Evolutionary conservation across 2,888 invertebrate genomes (phyloP).

Genomic region (Helicoverpa assulta): DNA sequence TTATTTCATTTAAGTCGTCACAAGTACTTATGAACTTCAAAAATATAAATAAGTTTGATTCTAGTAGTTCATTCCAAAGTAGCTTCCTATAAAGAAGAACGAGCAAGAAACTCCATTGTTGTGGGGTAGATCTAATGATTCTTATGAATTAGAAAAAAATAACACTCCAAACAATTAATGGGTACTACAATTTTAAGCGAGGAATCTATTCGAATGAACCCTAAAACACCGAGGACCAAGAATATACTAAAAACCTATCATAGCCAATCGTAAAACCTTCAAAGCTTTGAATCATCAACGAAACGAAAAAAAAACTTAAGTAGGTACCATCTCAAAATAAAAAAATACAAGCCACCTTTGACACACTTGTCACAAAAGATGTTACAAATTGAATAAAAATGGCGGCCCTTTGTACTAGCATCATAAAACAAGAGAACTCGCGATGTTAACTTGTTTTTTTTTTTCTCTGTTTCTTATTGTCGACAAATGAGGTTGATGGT

Average conservation of each 20-base stretch:
- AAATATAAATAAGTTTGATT: too few species aligned
- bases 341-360: conserved; percentile 38
- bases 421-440: conserved; percentile 49
- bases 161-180: too few species aligned
- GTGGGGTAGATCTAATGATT: too few species aligned
- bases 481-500: conserved; percentile 38
- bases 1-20: too few species aligned
- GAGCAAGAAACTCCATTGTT: too few species aligned
- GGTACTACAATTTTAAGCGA: too few species aligned
- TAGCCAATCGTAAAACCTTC: conserved; percentile 37
- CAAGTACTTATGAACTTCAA: too few species aligned
- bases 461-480: conserved; percentile 11
- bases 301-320: conserved; percentile 9
- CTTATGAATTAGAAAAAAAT: too few species aligned
- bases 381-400: conserved; percentile 62
- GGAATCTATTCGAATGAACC: too few species aligned
- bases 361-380: conserved; percentile 57
- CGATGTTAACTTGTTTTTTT: conserved; percentile 43
- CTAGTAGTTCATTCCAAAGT: too few species aligned
- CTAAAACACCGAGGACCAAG: not conserved
- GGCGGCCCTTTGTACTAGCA: conserved; percentile 49
- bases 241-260: conserved; percentile 17
- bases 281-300: conserved; percentile 40
- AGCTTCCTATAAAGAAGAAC: too few species aligned
- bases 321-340: conserved; percentile 8